Evolutionary conservation across 2,888 invertebrate species (phyloP), one percentile per base, ranked within the genome.

Genomic region (Geotrupes spiniger): DNA sequence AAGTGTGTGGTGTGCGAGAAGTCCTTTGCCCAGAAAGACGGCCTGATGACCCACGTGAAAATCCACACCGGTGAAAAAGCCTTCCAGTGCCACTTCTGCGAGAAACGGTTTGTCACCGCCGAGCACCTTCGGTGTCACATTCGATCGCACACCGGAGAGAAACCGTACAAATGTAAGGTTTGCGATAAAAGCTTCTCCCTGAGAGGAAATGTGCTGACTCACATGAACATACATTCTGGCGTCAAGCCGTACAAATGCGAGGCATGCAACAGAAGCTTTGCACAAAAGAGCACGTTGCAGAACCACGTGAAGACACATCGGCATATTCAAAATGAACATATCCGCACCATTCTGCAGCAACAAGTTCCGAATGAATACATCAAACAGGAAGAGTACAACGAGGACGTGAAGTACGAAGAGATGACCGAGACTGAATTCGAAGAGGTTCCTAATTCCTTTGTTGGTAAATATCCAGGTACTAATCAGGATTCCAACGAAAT

Each of bases 11-110:
- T 60, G 57, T 64, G 64, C 48, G 60, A 61, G 1, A 62, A 63
- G 49, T 53, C 58, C 21, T 64, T 64, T 39, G 54, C 61, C 4
- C 61, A 57, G 27, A 58, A 60, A 26, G 63, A 63, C 44, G 63
- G 63, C 33, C 49, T 64, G 4, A 59, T 61, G 36, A 60, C 61
- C 14, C 64, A 64, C 41, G 58, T 63, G 10, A 62, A 53, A 33
- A 63, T 62, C 4, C 64, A 64, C 36, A 63, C 63, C 1, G 63
- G 63, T 0, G 59, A 63, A 26, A 63, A 61, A 44, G 62, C 62
- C 2, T 64, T 59, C 40, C 54, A 59, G 31, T 64, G 64, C 33
- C 54, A 60, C 29, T 54, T 56, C 33, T 64, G 64, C 41, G 57
- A 58, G 15, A 64, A 62, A 33, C 50, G 54, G 2, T 64, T 64